Conservation (phyloP, 1,140 invertebrate species). For the Helicoverpa armigera region DNA sequence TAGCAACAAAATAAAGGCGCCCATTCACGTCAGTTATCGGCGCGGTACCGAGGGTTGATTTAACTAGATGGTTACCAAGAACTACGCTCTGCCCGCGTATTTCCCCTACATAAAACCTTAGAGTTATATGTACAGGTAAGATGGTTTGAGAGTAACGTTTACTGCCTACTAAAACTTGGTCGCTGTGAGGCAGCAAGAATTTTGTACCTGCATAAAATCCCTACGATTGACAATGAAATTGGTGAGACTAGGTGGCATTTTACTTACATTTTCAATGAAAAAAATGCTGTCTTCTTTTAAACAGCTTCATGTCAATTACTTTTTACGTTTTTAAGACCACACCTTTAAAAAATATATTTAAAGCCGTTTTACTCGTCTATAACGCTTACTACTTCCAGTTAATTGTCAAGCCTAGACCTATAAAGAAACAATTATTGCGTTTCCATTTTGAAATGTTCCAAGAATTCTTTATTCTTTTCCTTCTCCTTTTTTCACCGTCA, state of each 20-base stretch:
- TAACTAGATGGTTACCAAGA: constrained; percentile 50
- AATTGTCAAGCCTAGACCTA: not conserved
- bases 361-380: too few species aligned
- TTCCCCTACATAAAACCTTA: constrained; percentile 50
- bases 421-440: constrained; percentile 10
- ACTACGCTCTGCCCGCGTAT: constrained; percentile 40
- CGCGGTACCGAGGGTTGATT: constrained; percentile 47
- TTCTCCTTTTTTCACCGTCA: not conserved
- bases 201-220: not conserved
- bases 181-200: constrained; percentile 19
- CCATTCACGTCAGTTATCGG: constrained; percentile 52
- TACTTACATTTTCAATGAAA: too few species aligned
- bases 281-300: too few species aligned
- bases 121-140: constrained; percentile 23
- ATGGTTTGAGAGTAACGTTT: not conserved
- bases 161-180: constrained; percentile 9
- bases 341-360: not conserved
- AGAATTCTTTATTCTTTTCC: constrained; percentile 11
- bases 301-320: too few species aligned
- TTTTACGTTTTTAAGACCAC: too few species aligned
- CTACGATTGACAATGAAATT: too few species aligned
- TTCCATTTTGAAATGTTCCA: not conserved
- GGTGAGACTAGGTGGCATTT: not conserved
- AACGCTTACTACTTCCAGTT: not conserved
- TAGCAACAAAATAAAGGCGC: constrained; percentile 50